These are phyloP conservation scores for Picathartes gymnocephalus DNA, from an alignment of 2,113 vertebrate species.

Conservation along the genomic window DNA sequence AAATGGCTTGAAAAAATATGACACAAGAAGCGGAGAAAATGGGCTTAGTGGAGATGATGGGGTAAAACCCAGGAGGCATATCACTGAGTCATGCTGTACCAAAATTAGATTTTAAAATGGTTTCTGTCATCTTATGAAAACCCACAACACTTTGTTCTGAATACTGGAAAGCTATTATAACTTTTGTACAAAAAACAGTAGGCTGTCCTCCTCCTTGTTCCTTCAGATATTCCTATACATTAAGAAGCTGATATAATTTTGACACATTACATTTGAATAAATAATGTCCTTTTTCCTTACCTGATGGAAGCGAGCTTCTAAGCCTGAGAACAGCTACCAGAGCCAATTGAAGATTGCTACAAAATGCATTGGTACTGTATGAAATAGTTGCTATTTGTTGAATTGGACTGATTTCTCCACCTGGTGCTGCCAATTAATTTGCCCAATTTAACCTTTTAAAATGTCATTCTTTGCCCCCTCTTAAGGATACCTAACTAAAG, in stretches of 20 bases:
- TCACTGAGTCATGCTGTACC: constrained; percentile 5
- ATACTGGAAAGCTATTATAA: background rate
- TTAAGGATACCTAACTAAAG: constrained; percentile 48
- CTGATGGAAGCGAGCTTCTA: background rate
- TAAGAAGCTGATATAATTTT: background rate
- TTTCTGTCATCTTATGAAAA: constrained; percentile 24
- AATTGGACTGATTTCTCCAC: constrained; percentile 48
- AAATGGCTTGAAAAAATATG: background rate
- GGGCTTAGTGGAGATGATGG: background rate
- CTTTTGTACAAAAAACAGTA: background rate
- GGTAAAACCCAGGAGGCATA: background rate
- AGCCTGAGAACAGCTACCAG: background rate
- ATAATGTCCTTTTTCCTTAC: background rate
- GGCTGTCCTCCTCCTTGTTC: background rate
- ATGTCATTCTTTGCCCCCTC: constrained; percentile 44
- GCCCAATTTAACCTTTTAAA: constrained; percentile 66
- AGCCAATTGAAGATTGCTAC: background rate
- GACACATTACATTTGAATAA: background rate
- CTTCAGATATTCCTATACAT: background rate
- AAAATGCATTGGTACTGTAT: background rate
- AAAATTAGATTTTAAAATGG: constrained; percentile 41
- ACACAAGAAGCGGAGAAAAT: constrained; percentile 41
- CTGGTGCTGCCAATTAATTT: constrained; percentile 66
- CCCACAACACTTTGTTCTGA: background rate
- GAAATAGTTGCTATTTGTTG: background rate